These are phyloP conservation scores for Eira barbara DNA, from an alignment of 2,113 vertebrate genomes.

Conservation along the genomic window DNA sequence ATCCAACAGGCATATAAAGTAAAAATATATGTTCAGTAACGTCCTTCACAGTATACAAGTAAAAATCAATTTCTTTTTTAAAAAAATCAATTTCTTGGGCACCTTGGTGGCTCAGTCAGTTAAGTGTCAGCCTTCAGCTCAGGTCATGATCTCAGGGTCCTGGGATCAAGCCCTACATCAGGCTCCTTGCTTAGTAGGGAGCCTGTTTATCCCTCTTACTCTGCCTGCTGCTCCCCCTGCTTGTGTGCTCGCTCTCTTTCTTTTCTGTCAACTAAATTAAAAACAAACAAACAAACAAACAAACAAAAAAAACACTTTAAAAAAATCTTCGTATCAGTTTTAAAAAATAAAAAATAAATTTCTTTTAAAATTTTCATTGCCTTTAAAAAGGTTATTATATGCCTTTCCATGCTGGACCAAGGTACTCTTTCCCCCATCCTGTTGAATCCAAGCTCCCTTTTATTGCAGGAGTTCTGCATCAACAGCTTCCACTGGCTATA, in stretches of 20 bases:
- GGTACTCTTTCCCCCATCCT: neutral
- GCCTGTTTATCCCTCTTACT: too few relatives aligned
- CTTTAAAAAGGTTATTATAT: neutral
- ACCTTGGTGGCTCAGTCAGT: too few relatives aligned
- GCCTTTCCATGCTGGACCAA: neutral
- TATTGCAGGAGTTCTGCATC: neutral
- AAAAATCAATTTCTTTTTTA: neutral
- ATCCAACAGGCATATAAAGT: neutral
- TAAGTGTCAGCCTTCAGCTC: too few relatives aligned
- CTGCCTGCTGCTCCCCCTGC: too few relatives aligned
- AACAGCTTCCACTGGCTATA: neutral
- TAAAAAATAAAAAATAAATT: neutral
- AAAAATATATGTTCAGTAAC: neutral
- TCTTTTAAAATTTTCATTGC: neutral
- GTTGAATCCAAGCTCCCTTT: neutral
- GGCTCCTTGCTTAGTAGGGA: too few relatives aligned
- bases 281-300: too few relatives aligned
- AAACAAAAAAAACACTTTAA: too few relatives aligned
- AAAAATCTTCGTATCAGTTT: too few relatives aligned
- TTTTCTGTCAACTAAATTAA: too few relatives aligned
- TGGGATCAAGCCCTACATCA: too few relatives aligned
- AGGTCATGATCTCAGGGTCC: too few relatives aligned
- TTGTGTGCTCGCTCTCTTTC: too few relatives aligned
- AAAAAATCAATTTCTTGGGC: neutral
- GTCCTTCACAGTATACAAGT: neutral